Evolutionary conservation across 1,140 invertebrate genomes (phyloP), one percentile per base, ranked within the genome.

Genomic region (Drosophila punjabiensis): DNA sequence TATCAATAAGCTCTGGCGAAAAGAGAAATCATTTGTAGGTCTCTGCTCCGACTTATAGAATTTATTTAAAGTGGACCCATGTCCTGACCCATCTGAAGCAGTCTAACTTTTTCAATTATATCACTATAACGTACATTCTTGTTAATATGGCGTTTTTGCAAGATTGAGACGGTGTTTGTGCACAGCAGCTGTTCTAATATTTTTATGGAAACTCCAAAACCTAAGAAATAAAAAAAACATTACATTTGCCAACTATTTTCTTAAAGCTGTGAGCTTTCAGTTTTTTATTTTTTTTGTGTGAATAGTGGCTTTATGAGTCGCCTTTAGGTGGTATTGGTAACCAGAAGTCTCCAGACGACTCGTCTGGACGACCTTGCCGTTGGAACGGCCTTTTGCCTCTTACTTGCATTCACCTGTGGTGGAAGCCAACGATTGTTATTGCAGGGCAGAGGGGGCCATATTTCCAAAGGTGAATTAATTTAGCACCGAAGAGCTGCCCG

Each of bases 331-430:
- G 33, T 71, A 7, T 59, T 67, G 60, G 33, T 76, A 66, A 66
- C 62, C 53, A 67, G 71, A 61, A 76, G 71, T 55, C 9, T 53
- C 16, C 30, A 55, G n/a, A 63, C 16, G 24, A 59, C 18, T 65
- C 13, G 63, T 58, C 45, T 77, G 62, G 62, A 16, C 50, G 75
- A 56, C 75, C 75, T 77, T 76, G 73, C 63, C 41, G 14, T 28
- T 33, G 41, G 14, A 24, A 32, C 53, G 24, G 41, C 63, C 63
- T 67, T 32, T 56, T 76, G 39, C 75, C 71, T 77, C 45, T 76
- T 75, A 76, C 69, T 75, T 74, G 68, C 73, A 63, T 55, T 39
- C 28, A 63, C 9, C n/a, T 43, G 2, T 1, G 28, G 9, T 24
- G 39, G 20, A 20, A 14, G 18, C 35, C n/a, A 5, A 14, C 9